These are phyloP conservation scores for Ochropleura leucogaster DNA, from an alignment of 2,888 invertebrate genomes.

Conservation along the genomic window DNA sequence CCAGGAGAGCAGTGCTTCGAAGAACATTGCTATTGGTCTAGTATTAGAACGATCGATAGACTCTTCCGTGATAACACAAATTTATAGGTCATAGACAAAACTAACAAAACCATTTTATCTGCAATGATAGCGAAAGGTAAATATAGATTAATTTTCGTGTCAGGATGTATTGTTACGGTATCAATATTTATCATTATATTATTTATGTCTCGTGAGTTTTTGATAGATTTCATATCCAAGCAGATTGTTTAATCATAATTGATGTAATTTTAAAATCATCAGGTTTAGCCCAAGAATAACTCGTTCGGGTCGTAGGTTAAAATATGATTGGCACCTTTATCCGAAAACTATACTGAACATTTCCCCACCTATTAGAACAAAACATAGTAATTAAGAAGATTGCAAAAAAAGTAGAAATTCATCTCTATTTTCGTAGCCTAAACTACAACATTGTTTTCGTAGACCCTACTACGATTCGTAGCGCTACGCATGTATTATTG, in stretches of 20 bases:
- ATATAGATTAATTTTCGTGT: not conserved
- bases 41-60: constrained; percentile 46
- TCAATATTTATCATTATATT: not conserved
- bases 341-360: not conserved
- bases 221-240: not conserved
- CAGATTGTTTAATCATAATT: not conserved
- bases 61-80: constrained; percentile 13
- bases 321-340: not conserved
- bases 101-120: not conserved
- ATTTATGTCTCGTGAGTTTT: not conserved
- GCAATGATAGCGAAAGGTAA: not conserved
- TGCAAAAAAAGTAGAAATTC: not conserved
- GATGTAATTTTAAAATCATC: not conserved
- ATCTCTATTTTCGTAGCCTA: not conserved
- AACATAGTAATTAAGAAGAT: not conserved
- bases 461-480: constrained; percentile 68
- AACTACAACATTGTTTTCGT: constrained; percentile 44
- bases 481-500: constrained; percentile 56
- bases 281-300: not conserved
- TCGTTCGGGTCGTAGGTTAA: not conserved
- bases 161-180: not conserved
- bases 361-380: not conserved
- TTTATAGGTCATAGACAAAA: constrained; percentile 4
- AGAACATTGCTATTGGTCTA: constrained; percentile 33
- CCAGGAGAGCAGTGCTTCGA: constrained; percentile 47